phyloP scores from a whole-genome alignment of 1,140 invertebrate species.

The Artemia franciscana region DNA sequence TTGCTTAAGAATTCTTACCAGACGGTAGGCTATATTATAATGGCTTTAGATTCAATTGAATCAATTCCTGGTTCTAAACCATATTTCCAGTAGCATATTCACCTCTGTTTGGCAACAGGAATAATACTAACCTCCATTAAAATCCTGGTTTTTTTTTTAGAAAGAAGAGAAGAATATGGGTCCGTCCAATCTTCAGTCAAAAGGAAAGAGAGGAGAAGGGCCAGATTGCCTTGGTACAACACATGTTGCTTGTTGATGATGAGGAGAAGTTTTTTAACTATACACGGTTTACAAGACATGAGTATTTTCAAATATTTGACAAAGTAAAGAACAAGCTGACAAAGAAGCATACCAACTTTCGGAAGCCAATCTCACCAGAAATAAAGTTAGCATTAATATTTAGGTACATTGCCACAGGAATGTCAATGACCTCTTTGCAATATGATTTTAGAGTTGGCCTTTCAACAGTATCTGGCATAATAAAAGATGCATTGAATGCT shows the following conservation, averaged over 20 bases:
- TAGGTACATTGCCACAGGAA: slow-evolving; percentile 4
- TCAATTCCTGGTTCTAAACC: too few species aligned
- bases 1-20: too few species aligned
- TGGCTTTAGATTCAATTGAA: too few species aligned
- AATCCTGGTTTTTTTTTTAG: neutral
- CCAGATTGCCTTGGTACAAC: neutral
- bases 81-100: too few species aligned
- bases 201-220: neutral
- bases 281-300: slow-evolving; percentile 2
- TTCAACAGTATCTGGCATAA: slow-evolving; percentile 1
- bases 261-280: slow-evolving; percentile 5
- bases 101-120: too few species aligned
- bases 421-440: neutral
- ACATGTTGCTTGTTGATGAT: neutral
- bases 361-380: slow-evolving; percentile 6
- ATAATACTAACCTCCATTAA: too few species aligned
- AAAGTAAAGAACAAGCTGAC: neutral
- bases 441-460: slow-evolving; percentile 2
- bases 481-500: neutral
- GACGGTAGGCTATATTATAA: too few species aligned
- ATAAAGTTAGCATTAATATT: slow-evolving; percentile 2
- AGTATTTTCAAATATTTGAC: slow-evolving; percentile 3
- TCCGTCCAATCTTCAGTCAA: neutral
- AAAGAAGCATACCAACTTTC: slow-evolving; percentile 3
- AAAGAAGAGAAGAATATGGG: neutral